phyloP scores from a whole-genome alignment of 2,888 invertebrate species.

The Cryptocephalus moraei region DNA sequence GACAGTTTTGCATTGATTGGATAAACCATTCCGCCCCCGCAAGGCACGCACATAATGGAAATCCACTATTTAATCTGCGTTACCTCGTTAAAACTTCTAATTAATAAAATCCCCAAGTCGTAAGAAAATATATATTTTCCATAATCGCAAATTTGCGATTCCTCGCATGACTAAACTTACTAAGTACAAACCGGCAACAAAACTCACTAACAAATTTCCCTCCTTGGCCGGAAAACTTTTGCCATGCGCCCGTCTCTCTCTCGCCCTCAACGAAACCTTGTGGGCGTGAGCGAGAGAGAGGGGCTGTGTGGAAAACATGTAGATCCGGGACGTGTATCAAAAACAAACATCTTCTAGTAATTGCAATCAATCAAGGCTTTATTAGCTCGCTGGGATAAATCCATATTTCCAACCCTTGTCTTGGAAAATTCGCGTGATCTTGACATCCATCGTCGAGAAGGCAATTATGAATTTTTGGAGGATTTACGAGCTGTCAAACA shows the following conservation, averaged over 20 bases:
- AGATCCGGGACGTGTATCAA: conserved; percentile 36
- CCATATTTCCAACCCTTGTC: conserved; percentile 14
- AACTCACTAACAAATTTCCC: conserved; percentile 29
- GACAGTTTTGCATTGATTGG: too few species aligned
- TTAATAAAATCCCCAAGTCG: conserved; percentile 18
- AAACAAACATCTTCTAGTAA: conserved; percentile 38
- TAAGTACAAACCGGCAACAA: conserved; percentile 34
- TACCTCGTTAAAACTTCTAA: conserved; percentile 20
- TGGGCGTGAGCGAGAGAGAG: too few species aligned
- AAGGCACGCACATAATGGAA: conserved; percentile 5
- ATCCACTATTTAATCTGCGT: conserved; percentile 14
- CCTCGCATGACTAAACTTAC: conserved; percentile 36
- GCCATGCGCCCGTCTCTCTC: neutral
- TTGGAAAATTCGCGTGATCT: conserved; percentile 9
- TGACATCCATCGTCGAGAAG: conserved; percentile 5
- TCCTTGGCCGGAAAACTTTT: conserved; percentile 17
- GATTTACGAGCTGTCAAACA: too few species aligned
- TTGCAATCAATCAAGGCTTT: conserved; percentile 38
- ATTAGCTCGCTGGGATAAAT: conserved; percentile 14
- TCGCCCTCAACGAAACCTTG: neutral
- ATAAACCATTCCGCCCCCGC: too few species aligned
- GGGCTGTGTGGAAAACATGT: conserved; percentile 26
- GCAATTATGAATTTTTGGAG: too few species aligned
- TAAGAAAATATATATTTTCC: conserved; percentile 29
- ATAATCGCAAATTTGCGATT: conserved; percentile 37